These are phyloP conservation scores for Steinernema scapterisci DNA, from an alignment of 2,888 invertebrate species.

Conservation along the genomic window DNA sequence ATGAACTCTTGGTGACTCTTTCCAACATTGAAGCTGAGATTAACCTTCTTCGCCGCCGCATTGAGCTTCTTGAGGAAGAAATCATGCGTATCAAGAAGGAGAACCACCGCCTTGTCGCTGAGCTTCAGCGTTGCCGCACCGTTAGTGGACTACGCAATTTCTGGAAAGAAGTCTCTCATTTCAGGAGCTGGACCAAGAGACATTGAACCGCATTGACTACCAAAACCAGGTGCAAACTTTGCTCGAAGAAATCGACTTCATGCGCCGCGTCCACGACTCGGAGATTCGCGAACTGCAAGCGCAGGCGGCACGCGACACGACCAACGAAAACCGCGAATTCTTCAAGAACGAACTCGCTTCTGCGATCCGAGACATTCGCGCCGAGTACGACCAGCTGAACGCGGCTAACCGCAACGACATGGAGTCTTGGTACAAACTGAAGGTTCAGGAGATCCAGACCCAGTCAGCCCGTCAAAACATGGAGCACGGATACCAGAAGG, in stretches of 20 bases:
- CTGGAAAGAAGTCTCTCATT: constrained; percentile 33
- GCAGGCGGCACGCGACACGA: constrained; percentile 70
- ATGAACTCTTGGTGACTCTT: constrained; percentile 69
- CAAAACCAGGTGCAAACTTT: constrained; percentile 71
- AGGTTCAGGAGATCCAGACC: constrained; percentile 72
- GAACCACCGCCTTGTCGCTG: constrained; percentile 65
- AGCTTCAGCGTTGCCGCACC: constrained; percentile 67
- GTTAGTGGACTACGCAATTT: constrained; percentile 33
- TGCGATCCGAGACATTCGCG: constrained; percentile 71
- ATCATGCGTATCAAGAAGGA: constrained; percentile 68
- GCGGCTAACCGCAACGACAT: constrained; percentile 69
- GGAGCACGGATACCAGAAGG: constrained; percentile 70
- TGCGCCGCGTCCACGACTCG: constrained; percentile 71
- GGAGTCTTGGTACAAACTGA: constrained; percentile 71
- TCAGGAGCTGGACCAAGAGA: constrained; percentile 71
- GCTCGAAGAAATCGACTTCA: constrained; percentile 71
- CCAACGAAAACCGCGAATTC: constrained; percentile 71
- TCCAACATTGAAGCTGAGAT: constrained; percentile 70
- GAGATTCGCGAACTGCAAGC: constrained; percentile 65
- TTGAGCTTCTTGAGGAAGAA: constrained; percentile 56
- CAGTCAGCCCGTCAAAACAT: constrained; percentile 69
- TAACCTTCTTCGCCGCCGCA: constrained; percentile 65
- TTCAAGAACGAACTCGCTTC: constrained; percentile 71
- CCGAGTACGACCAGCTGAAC: constrained; percentile 70
- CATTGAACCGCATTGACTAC: constrained; percentile 70